Evolutionary conservation across 2,888 invertebrate species (phyloP).

Genomic region (Julus scanicus): DNA sequence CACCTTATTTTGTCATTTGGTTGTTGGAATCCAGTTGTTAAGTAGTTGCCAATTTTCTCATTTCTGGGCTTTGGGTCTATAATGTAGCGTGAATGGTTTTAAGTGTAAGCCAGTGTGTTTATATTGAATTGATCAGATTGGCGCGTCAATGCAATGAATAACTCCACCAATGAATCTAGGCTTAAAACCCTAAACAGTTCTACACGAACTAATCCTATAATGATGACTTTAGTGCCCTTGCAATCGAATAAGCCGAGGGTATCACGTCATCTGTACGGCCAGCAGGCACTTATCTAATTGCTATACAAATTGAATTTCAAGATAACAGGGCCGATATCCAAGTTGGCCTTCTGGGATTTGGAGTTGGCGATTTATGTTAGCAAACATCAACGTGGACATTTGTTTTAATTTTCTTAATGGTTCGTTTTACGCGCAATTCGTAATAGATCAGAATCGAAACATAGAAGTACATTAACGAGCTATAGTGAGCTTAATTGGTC

Average conservation of each 20-base stretch:
- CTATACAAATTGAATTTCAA: constrained; percentile 23
- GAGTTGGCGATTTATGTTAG: background rate
- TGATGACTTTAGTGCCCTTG: background rate
- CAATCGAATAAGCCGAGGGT: background rate
- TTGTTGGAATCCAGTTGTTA: background rate
- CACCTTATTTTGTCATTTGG: no score
- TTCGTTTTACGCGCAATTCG: background rate
- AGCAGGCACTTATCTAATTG: constrained; percentile 38
- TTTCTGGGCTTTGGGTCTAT: background rate
- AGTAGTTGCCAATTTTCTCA: background rate
- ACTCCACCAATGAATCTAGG: background rate
- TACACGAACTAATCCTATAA: background rate
- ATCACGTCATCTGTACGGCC: background rate
- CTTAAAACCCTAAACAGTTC: background rate
- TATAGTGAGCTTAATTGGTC: background rate
- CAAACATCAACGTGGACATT: background rate
- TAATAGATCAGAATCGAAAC: background rate
- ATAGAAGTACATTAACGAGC: background rate
- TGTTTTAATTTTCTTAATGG: constrained; percentile 21
- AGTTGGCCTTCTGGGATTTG: background rate
- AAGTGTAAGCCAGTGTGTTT: background rate
- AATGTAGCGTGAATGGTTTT: background rate
- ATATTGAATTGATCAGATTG: background rate
- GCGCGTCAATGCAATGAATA: background rate
- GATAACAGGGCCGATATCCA: background rate